Evolutionary conservation across 2,888 invertebrate genomes (phyloP), one percentile per base, ranked within the genome.

Genomic region (Caradrina clavipalpis): DNA sequence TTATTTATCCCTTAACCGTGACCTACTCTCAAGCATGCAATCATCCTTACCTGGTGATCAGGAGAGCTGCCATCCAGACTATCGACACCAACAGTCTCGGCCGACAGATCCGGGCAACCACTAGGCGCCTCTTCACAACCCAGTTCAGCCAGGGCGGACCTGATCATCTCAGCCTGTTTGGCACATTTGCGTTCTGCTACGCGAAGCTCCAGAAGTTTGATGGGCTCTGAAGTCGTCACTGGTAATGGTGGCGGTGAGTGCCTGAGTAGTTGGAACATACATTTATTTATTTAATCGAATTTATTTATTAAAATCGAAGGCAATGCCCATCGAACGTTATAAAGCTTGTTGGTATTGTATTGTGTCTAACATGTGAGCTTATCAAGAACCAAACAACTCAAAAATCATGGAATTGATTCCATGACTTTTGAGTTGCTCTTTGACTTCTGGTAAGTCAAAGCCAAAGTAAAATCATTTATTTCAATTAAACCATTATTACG

Each of bases 61-160:
- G 96, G 97, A 26, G 96, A 95, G 89, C 96, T 96, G 75, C 97
- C 97, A 76, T 97, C 97, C 10, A 96, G 87, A 94, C 97, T 92
- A 93, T 97, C 95, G 85, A 97, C 95, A 71, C 97, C 93, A 80
- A 97, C 91, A 1, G 98, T 96, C 93, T 98, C 98, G 13, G 97
- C 96, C 88, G 98, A 98, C n/a, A 98, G 95, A 92, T 98, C 98
- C 15, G 97, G 97, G 90, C 98, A 98, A 61, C 98, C 98, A 10
- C 98, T 97, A 19, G 98, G 98, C 70, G 98, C 97, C 94, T 98
- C 98, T 92, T 98, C 98, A 89, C 98, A 98, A 67, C 98, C 98
- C 39, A 98, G 96, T 92, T 98, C 98, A 71, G 98, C 98, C 71
- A 98, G 93, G n/a, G 98, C 98, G 56, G 97, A 97, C 86, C 98